Evolutionary conservation across 2,113 vertebrate genomes (phyloP), one percentile per base, ranked within the genome.

Genomic region (Asarcornis scutulata): DNA sequence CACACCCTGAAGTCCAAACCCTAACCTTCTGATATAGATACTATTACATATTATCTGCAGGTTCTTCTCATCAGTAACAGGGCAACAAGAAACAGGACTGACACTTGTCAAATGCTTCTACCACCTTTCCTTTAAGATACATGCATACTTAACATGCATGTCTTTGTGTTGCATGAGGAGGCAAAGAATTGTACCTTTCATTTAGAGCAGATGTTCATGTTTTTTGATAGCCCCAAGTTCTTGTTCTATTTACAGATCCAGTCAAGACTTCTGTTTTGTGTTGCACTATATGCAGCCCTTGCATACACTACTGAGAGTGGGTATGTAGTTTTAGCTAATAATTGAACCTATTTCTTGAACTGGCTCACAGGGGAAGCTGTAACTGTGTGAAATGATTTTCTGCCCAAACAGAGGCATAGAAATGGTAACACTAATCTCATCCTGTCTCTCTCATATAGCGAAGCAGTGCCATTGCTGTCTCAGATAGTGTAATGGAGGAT

Each of bases 141-240:
- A 9, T 1, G 1, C 0, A 1, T 26, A 38, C 6, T 8, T 6
- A 2, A 1, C 22, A 18, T 13, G 15, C 9, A 13, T 67, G 55
- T 71, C 59, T 50, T 76, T n/a, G 40, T 21, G 40, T 71, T 56
- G 44, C 36, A 31, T 9, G 36, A 72, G 25, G 27, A 1, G 1
- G 32, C 40, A 67, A 63, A 76, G 63, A 62, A n/a, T 6, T 2
- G 3, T 21, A 5, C 16, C 23, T 88, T 83, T 95, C 11, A 0
- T 77, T 59, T 38, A 71, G 26, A 76, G 23, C 38, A 79, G 42
- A 21, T 7, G 71, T 6, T 67, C 8, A 14, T 1, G 0, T 46
- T 55, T 83, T 91, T 74, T 78, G 52, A 42, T 8, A 83, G 38
- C 11, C 52, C 38, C 15, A 60, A 68, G 52, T 23, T 63, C 56